Evolutionary conservation across 2,888 invertebrate genomes (phyloP).

Genomic region (Dolomedes plantarius): DNA sequence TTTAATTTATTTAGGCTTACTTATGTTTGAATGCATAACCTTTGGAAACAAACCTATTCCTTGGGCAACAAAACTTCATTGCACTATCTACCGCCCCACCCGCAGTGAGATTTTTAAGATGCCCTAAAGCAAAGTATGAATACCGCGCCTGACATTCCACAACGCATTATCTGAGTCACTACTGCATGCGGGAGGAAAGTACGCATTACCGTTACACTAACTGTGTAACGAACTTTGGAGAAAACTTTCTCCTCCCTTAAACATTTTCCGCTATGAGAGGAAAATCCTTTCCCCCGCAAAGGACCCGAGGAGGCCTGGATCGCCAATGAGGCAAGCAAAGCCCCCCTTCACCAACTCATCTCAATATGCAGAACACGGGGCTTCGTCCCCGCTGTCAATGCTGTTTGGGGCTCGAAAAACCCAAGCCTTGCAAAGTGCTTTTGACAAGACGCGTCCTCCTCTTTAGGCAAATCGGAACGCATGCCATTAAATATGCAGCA

Average conservation of each 20-base stretch:
- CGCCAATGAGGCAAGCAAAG: conserved; percentile 61
- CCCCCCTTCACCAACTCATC: conserved; percentile 39
- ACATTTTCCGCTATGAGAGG: not conserved
- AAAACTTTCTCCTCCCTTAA: not conserved
- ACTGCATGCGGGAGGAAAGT: not conserved
- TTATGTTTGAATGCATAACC: too few species aligned
- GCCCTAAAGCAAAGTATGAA: too few species aligned
- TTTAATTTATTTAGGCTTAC: too few species aligned
- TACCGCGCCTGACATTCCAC: too few species aligned
- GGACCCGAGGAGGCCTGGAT: not conserved
- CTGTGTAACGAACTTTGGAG: not conserved
- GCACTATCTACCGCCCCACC: too few species aligned
- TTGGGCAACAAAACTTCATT: too few species aligned
- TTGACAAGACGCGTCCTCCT: conserved; percentile 30
- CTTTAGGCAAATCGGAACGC: conserved; percentile 49
- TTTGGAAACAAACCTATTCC: too few species aligned
- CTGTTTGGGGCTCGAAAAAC: conserved; percentile 28
- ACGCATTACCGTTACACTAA: not conserved
- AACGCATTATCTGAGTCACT: not conserved
- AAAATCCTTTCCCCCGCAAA: not conserved
- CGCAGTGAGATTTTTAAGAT: too few species aligned
- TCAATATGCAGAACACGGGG: conserved; percentile 61
- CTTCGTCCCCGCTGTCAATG: conserved; percentile 43
- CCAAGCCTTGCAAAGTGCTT: conserved; percentile 39
- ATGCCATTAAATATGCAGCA: conserved; percentile 64